A percentile compares a stretch with the other conserved stretches of the same genome.
phyloP scores from a whole-genome alignment of 2,797 vertebrate species.

The Fundulus diaphanus region DNA sequence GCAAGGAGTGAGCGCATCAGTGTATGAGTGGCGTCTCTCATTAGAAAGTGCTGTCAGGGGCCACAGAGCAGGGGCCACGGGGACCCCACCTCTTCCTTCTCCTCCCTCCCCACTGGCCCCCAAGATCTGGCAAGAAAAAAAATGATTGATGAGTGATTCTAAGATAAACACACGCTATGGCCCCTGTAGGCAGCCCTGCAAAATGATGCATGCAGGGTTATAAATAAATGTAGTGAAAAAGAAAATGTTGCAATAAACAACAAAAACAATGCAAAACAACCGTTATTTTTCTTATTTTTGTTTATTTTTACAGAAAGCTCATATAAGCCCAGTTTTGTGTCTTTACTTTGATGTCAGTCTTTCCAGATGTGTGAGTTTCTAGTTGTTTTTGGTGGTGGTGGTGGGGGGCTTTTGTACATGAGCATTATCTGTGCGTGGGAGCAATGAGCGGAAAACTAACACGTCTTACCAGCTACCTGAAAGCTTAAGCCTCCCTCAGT shows the following conservation, averaged over 20 bases:
- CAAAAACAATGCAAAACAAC: constrained; percentile 66
- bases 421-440: constrained; percentile 17
- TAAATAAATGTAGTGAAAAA: constrained; percentile 73
- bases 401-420: constrained; percentile 15
- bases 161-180: constrained; percentile 79
- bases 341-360: constrained; percentile 54
- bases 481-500: constrained; percentile 66
- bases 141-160: constrained; percentile 86
- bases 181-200: constrained; percentile 74
- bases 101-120: constrained; percentile 67
- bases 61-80: constrained; percentile 69
- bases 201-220: constrained; percentile 80
- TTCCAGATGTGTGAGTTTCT: constrained; percentile 17
- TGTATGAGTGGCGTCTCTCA: constrained; percentile 84
- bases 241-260: constrained; percentile 63
- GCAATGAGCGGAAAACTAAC: constrained; percentile 62
- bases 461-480: constrained; percentile 72
- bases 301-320: constrained; percentile 39
- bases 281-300: constrained; percentile 39
- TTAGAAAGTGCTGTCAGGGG: constrained; percentile 84
- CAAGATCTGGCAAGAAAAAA: constrained; percentile 69
- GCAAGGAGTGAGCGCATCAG: constrained; percentile 57
- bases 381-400: constrained; percentile 11
- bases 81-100: constrained; percentile 55
- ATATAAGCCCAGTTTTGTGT: constrained; percentile 39